A percentile compares a stretch with the other conserved stretches of the same genome.
phyloP scores from a whole-genome alignment of 2,797 vertebrate species.

The Sylvia borin region DNA sequence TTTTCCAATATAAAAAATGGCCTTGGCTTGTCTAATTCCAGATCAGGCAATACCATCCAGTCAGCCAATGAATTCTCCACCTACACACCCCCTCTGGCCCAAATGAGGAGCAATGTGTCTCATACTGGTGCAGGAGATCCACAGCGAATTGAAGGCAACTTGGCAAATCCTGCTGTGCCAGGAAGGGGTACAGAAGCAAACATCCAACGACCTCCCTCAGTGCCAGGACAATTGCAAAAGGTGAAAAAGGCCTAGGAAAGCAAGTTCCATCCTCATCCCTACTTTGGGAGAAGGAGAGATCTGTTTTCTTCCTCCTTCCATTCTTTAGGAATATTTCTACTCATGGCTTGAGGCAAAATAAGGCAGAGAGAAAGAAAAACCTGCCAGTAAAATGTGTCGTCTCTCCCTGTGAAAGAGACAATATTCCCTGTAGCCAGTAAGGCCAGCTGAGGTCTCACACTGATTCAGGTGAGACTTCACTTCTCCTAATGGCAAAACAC shows the following conservation, averaged over 20 bases:
- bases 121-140: neutral
- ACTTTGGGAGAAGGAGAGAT: neutral
- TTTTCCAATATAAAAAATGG: neutral
- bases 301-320: neutral
- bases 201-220: fast-evolving
- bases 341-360: neutral
- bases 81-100: neutral
- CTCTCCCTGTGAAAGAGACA: neutral
- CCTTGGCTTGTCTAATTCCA: neutral
- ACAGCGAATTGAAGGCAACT: fast-evolving
- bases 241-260: neutral
- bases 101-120: fast-evolving
- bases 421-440: neutral
- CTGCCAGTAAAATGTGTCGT: neutral
- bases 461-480: neutral
- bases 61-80: neutral
- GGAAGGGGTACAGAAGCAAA: neutral
- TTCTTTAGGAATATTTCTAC: neutral
- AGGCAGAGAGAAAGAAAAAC: neutral
- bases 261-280: neutral
- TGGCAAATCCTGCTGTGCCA: fast-evolving
- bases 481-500: neutral
- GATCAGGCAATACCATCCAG: neutral
- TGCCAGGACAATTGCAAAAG: neutral
- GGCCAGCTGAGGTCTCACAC: fast-evolving